Conservation (phyloP, 2,113 vertebrate species). For the Entomyzon cyanotis region DNA sequence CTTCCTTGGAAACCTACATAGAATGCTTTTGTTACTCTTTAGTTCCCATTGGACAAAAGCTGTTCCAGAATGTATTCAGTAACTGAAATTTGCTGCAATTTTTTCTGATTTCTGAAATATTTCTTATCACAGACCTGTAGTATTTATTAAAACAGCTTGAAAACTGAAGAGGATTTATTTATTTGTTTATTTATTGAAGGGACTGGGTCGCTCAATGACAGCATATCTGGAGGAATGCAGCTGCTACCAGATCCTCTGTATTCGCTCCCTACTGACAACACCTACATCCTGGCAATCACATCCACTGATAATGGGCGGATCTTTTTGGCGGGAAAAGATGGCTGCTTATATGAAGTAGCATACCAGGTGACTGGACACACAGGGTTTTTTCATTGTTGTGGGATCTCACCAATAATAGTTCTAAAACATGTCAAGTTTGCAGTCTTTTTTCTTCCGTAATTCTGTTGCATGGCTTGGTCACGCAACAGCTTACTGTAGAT, state of each 20-base stretch:
- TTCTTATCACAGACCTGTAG: background rate
- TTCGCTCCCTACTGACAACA: constrained; percentile 96
- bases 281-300: constrained; percentile 89
- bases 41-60: background rate
- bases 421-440: background rate
- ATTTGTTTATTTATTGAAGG: constrained; percentile 42
- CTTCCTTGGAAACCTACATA: background rate
- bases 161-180: background rate
- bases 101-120: background rate
- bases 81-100: background rate
- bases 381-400: background rate
- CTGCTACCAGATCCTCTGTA: constrained; percentile 94
- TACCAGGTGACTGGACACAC: constrained; percentile 78
- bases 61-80: background rate
- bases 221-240: constrained; percentile 93
- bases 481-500: background rate
- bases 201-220: constrained; percentile 85
- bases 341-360: constrained; percentile 95
- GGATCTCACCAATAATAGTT: background rate
- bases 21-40: background rate
- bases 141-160: background rate
- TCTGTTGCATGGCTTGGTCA: background rate
- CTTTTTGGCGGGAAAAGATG: constrained; percentile 95
- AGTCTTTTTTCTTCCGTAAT: background rate
- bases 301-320: constrained; percentile 92